Conservation (phyloP, 2,113 vertebrate species). For the Poeciliopsis occidentalis region DNA sequence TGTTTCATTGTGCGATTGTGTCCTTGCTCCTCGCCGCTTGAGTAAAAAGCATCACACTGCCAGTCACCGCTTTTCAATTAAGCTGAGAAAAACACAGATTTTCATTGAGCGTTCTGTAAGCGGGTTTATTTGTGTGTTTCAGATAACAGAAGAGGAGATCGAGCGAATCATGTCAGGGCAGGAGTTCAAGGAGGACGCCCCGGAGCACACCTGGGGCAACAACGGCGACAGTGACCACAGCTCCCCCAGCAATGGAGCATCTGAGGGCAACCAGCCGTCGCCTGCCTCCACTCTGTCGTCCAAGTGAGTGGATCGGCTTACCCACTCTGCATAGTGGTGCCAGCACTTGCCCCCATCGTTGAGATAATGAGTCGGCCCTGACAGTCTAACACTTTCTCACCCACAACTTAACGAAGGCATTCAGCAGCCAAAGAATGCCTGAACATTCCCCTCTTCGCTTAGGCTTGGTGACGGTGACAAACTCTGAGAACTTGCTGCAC, state of each 20-base stretch:
- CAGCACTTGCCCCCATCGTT: slow-evolving; percentile 18
- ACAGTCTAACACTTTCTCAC: slow-evolving; percentile 54
- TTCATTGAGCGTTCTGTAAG: slow-evolving; percentile 22
- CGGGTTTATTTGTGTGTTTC: slow-evolving; percentile 14
- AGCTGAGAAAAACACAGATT: slow-evolving; percentile 23
- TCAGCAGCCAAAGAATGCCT: slow-evolving; percentile 60
- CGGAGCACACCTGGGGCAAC: slow-evolving; percentile 92
- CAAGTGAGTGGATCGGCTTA: slow-evolving; percentile 83
- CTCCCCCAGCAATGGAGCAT: slow-evolving; percentile 94
- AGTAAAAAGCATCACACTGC: slow-evolving; percentile 37
- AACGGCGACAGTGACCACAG: slow-evolving; percentile 98
- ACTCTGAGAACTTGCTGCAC: slow-evolving; percentile 53
- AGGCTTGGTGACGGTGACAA: slow-evolving; percentile 42
- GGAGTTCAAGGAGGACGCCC: slow-evolving; percentile 97
- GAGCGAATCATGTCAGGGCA: slow-evolving; percentile 99
- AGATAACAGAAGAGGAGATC: slow-evolving; percentile 99
- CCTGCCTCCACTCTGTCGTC: slow-evolving; percentile 95
- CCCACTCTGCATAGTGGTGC: not conserved
- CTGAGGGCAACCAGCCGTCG: slow-evolving; percentile 97
- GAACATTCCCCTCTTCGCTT: slow-evolving; percentile 45
- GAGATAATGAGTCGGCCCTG: slow-evolving; percentile 67
- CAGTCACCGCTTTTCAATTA: slow-evolving; percentile 36
- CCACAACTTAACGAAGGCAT: slow-evolving; percentile 54
- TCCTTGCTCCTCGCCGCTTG: slow-evolving; percentile 54
- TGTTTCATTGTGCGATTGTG: slow-evolving; percentile 42